Percentiles rank a stretch among this genome's conserved stretches.
These are phyloP conservation scores for Alexandromys fortis DNA, from an alignment of 2,113 vertebrate species.

Conservation along the genomic window DNA sequence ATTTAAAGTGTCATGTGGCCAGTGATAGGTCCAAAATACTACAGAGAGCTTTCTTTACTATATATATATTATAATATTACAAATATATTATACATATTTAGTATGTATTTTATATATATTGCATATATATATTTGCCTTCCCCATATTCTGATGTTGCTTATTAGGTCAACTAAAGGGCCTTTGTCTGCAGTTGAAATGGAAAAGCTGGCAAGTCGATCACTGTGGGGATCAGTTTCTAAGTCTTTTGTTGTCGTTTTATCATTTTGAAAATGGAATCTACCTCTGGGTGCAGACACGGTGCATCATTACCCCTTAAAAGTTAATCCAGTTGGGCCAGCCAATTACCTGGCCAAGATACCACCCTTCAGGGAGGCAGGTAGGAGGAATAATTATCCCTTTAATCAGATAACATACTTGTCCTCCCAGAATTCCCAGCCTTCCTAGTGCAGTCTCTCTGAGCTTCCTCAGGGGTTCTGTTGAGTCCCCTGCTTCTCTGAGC, in stretches of 20 bases:
- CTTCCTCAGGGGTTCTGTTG: neutral
- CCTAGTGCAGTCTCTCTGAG: neutral
- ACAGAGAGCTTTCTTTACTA: neutral
- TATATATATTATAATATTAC: neutral
- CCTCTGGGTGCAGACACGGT: neutral
- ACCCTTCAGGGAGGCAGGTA: neutral
- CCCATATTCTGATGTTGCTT: neutral
- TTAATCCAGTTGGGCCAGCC: neutral
- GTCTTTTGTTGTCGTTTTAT: neutral
- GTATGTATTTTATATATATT: too few relatives aligned
- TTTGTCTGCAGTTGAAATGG: neutral
- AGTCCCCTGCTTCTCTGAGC: neutral
- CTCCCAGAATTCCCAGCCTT: neutral
- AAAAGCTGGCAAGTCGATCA: neutral
- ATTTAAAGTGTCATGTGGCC: neutral
- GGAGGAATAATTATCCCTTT: neutral
- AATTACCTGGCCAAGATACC: neutral
- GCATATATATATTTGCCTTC: neutral
- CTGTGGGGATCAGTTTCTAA: constrained; percentile 35
- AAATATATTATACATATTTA: too few relatives aligned
- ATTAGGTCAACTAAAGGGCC: neutral
- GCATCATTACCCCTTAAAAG: neutral
- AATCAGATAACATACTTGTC: neutral
- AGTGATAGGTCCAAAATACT: neutral
- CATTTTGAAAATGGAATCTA: neutral